Evolutionary conservation across 2,797 vertebrate species (phyloP), one percentile per base, ranked within the genome.

Genomic region (Smutsia gigantea): DNA sequence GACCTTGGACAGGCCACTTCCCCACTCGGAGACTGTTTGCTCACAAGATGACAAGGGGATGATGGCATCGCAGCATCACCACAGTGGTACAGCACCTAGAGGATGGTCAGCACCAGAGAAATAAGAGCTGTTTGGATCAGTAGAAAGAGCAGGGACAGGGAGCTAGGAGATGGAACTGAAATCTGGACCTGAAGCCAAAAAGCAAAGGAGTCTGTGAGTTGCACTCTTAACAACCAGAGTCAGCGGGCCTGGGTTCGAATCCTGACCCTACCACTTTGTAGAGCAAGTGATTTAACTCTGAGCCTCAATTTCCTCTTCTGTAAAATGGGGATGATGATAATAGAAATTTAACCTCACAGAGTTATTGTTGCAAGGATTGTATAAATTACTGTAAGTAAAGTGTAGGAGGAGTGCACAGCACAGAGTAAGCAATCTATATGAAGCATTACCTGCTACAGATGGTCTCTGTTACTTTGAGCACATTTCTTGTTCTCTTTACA

Each of bases 381-480:
- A 59, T 59, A 42, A 39, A 51, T 25, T 17, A 34, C 18, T 0
- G 21, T 1, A 37, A 63, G 17, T 5, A 1, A 21, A 25, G 29
- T 6, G 7, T 18, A 34, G 78, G 19, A 37, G 34, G 37, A 37
- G 7, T 0, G 21, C 7, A 7, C 2, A 39, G 51, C 19, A 5
- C 37, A 18, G 34, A 55, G 59, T 13, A 42, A 21, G 63, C 10
- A 5, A 7, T 14, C 2, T 27, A 49, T 39, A 68, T 46, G 46
- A 15, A 83, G 31, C 0, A 0, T 25, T 17, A 51, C 37, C 37
- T 37, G 4, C 27, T 4, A 3, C 21, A 7, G 7, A 42, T 0
- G 4, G 11, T 15, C 19, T 37, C 42, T 10, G 49, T 25, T 15
- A 13, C 78, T 74, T 12, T 2, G 55, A 39, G 34, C 7, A 0